These are phyloP conservation scores for Hydrochoerus hydrochaeris DNA, from an alignment of 2,113 vertebrate species.

Conservation along the genomic window DNA sequence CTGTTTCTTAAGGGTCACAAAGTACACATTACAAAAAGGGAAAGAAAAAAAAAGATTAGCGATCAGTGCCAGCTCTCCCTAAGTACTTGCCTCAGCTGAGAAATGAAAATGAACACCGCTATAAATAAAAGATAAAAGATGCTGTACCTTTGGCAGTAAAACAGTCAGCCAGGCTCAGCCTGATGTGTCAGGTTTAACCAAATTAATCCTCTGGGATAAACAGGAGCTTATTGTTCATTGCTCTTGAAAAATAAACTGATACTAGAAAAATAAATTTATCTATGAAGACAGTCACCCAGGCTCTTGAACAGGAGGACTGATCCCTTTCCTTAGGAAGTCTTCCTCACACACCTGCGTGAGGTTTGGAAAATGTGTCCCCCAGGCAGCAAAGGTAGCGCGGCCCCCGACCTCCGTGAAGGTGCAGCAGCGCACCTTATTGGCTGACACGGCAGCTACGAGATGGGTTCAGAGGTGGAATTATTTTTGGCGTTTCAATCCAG, in stretches of 20 bases:
- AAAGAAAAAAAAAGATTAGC: constrained; percentile 71
- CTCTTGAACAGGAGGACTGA: neutral
- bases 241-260: constrained; percentile 72
- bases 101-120: constrained; percentile 86
- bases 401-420: neutral
- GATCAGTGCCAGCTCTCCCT: constrained; percentile 77
- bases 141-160: constrained; percentile 82
- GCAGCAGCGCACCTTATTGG: constrained; percentile 1
- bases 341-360: constrained; percentile 46
- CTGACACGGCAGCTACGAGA: constrained; percentile 33
- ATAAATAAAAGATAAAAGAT: constrained; percentile 88
- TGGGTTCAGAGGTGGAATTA: constrained; percentile 34
- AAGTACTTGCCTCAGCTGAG: constrained; percentile 80
- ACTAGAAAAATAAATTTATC: neutral
- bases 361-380: constrained; percentile 63
- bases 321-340: constrained; percentile 11
- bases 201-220: constrained; percentile 80
- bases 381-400: neutral
- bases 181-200: constrained; percentile 78
- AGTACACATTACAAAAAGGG: constrained; percentile 59
- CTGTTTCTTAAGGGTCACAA: constrained; percentile 76
- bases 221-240: constrained; percentile 70
- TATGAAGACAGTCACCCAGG: neutral
- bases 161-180: constrained; percentile 83
- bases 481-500: constrained; percentile 58